A percentile compares a stretch with the other conserved stretches of the same genome.
Conservation (phyloP, 1,140 invertebrate genomes). For the Heliconius himera region DNA sequence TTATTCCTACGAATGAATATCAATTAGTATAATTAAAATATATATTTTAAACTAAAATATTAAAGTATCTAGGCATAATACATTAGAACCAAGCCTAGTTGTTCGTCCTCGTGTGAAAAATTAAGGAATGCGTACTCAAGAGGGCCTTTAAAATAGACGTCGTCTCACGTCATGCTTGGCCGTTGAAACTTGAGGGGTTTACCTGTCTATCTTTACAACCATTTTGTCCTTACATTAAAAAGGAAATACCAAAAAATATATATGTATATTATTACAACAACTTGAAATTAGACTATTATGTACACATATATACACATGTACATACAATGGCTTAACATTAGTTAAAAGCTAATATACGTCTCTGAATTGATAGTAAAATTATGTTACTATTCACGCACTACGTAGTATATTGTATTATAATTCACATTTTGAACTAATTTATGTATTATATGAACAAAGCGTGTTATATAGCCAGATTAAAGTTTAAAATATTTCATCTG, state of each 20-base stretch:
- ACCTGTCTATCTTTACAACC: background rate
- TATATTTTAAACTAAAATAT: background rate
- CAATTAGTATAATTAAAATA: no score
- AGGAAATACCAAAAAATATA: no score
- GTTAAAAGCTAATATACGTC: background rate
- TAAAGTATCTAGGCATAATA: background rate
- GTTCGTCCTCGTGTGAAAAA: conserved; percentile 14
- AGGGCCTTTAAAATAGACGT: conserved; percentile 7
- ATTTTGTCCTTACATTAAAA: no score
- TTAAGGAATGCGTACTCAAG: conserved; percentile 3
- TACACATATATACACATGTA: no score
- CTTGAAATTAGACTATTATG: no score
- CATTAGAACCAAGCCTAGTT: background rate
- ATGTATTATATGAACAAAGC: background rate
- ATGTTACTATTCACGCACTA: background rate
- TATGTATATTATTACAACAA: no score
- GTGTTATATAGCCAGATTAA: conserved; percentile 2
- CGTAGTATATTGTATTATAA: background rate
- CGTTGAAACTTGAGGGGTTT: background rate
- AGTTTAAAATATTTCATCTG: conserved; percentile 5
- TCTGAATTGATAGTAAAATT: background rate
- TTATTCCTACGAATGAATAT: no score
- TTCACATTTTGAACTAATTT: background rate
- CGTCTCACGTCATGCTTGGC: background rate
- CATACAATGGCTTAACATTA: no score